Base-by-base conservation (phyloP, 2,888 invertebrate genomes). In the Polydrusus pterygomalis region DNA sequence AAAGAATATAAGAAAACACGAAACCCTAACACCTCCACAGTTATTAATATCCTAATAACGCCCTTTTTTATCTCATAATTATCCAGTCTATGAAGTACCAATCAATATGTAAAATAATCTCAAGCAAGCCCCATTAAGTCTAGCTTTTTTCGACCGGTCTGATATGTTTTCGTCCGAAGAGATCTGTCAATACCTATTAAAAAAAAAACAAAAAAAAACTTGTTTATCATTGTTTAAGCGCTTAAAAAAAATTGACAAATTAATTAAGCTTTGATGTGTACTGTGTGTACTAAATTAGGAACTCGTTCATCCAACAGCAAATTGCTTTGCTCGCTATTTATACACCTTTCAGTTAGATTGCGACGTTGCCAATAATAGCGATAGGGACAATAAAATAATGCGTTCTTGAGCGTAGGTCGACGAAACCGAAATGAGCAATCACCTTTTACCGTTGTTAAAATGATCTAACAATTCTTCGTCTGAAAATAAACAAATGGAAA, bases 261-360 rank as follows among this genome's bases (percentile, higher is more conserved):
- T 73, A 73, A 73, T 73, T 73, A 65, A 73, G 47, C 51, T 58
- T 51, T 72, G 72, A 38, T 72, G 18, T 64, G 64, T 63, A 67
- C 73, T 67, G 47, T 72, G 18, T 64, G 64, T 63, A 67, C 73
- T 67, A 73, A 73, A 67, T 73, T 73, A 67, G 60, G 67, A 65
- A 73, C 38, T 49, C 67, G 64, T 63, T 71, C 71, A 71, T 64
- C 58, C 56, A 54, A 73, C 49, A 60, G 67, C 73, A 73, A 73
- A 73, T 67, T 73, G 67, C 73, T 73, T 65, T 73, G 18, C 67
- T 67, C 67, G 73, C 73, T 73, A 73, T 73, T 73, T 73, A 73
- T 73, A 73, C 67, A 67, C 67, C 65, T 73, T 73, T 73, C 45
- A 34, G 64, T 45, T 60, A 43, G 34, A 38, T 58, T 20, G 65